Percentiles rank a stretch among this genome's conserved stretches.
phyloP scores from a whole-genome alignment of 2,888 invertebrate genomes.

The Meta bourneti region DNA sequence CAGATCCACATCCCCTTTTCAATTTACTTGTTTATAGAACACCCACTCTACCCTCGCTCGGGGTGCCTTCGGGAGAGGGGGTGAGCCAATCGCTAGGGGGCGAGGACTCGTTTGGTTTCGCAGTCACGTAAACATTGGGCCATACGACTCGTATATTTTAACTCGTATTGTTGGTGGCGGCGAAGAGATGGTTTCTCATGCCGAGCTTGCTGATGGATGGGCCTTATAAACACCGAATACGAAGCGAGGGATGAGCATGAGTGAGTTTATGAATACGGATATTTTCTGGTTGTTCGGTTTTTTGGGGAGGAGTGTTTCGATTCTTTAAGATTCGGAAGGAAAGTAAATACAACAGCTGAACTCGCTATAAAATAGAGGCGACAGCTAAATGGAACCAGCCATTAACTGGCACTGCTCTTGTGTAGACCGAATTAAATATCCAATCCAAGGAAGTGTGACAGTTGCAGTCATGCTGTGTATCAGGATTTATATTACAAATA shows the following conservation, averaged over 20 bases:
- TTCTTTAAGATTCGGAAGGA: too few relatives aligned
- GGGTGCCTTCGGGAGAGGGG: not conserved
- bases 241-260: not conserved
- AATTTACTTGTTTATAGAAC: constrained; percentile 60
- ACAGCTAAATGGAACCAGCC: too few relatives aligned
- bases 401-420: too few relatives aligned
- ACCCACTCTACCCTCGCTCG: too few relatives aligned
- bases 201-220: not conserved
- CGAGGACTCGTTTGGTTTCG: constrained; percentile 10
- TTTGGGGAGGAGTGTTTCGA: not conserved
- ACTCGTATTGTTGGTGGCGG: constrained; percentile 16
- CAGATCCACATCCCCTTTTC: constrained; percentile 49
- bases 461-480: too few relatives aligned
- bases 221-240: not conserved
- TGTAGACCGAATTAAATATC: too few relatives aligned
- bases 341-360: too few relatives aligned
- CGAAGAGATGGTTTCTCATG: not conserved
- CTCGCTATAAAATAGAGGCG: too few relatives aligned
- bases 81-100: constrained; percentile 20
- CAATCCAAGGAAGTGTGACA: too few relatives aligned
- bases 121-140: constrained; percentile 42
- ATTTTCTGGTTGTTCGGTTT: not conserved
- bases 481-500: too few relatives aligned
- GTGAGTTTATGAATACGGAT: not conserved
- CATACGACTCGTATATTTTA: constrained; percentile 43